These are phyloP conservation scores for Standfussiana lucernea DNA, from an alignment of 2,888 invertebrate genomes.

Conservation along the genomic window DNA sequence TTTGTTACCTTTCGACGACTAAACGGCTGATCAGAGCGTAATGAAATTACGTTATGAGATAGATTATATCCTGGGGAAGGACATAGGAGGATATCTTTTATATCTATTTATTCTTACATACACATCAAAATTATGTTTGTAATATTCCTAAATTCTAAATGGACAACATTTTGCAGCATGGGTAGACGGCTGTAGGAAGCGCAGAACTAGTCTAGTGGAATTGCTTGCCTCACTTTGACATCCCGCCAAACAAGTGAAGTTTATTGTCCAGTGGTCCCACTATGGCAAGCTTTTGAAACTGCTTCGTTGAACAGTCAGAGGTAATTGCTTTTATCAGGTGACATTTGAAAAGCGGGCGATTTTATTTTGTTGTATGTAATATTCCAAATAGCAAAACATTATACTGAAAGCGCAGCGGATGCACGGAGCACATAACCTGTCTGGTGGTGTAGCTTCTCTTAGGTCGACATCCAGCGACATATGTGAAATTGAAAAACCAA, in stretches of 20 bases:
- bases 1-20: too few relatives aligned
- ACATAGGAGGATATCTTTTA: too few relatives aligned
- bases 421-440: not conserved
- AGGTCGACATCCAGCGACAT: not conserved
- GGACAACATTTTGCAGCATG: not conserved
- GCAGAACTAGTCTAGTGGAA: not conserved
- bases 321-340: not conserved
- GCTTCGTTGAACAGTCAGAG: not conserved
- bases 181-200: not conserved
- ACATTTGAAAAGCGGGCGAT: not conserved
- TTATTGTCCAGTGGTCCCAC: not conserved
- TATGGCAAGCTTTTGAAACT: not conserved
- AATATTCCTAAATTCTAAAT: not conserved
- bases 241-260: not conserved
- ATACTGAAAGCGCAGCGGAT: not conserved
- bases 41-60: too few relatives aligned
- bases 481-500: not conserved
- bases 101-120: too few relatives aligned
- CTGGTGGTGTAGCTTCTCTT: not conserved
- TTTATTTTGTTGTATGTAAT: not conserved
- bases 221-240: not conserved
- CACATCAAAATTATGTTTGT: too few relatives aligned
- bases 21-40: too few relatives aligned
- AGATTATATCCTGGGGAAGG: too few relatives aligned
- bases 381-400: not conserved